Evolutionary conservation across 2,113 vertebrate species (phyloP).

Genomic region (Periophthalmus modestus): DNA sequence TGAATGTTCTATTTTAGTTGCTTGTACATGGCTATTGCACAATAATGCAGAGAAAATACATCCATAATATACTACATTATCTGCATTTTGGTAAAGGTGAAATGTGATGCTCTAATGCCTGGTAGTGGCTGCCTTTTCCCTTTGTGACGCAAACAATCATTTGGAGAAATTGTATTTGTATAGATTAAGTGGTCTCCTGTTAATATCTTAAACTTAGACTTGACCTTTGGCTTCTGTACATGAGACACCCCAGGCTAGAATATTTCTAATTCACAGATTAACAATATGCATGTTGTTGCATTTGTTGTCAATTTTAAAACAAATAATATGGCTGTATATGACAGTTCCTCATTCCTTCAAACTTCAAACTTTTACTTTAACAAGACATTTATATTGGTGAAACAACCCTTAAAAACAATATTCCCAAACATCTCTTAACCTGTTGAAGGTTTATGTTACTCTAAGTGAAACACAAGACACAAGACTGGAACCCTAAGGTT

Average conservation of each 20-base stretch:
- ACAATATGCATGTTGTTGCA: too few species aligned
- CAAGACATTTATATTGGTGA: neutral
- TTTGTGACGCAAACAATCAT: neutral
- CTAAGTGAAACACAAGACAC: conserved; percentile 40
- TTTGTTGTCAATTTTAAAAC: too few species aligned
- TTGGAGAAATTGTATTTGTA: neutral
- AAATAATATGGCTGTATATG: too few species aligned
- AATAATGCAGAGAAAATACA: neutral
- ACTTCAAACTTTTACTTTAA: neutral
- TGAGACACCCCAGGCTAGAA: too few species aligned
- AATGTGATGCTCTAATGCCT: conserved; percentile 21
- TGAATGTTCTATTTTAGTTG: neutral
- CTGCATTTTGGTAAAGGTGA: conserved; percentile 21
- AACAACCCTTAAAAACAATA: neutral
- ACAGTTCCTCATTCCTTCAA: too few species aligned
- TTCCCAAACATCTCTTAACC: neutral
- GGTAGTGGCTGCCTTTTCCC: conserved; percentile 25
- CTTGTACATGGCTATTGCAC: neutral
- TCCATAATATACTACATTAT: conserved; percentile 6
- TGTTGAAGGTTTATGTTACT: conserved; percentile 29
- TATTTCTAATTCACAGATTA: too few species aligned
- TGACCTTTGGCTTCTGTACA: too few species aligned
- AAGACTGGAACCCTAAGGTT: conserved; percentile 17
- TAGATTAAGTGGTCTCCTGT: neutral
- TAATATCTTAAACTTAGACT: too few species aligned